Evolutionary conservation across 1,140 invertebrate genomes (phyloP).

Genomic region (Pomacea maculata): DNA sequence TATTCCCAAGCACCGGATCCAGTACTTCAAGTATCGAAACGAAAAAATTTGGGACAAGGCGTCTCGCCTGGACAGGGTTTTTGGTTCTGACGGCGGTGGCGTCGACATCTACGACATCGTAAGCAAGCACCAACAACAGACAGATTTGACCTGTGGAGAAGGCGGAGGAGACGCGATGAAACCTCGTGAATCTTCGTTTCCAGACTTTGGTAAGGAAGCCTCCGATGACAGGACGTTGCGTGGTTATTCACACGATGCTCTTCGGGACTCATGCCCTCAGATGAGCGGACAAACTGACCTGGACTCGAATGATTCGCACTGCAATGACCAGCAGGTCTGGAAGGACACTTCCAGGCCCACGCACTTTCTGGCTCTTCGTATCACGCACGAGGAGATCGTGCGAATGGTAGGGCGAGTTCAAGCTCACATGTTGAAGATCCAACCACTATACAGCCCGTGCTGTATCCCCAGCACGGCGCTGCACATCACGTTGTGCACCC

Average conservation of each 20-base stretch:
- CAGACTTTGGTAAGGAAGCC: slow-evolving; percentile 6
- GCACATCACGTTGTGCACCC: slow-evolving; percentile 58
- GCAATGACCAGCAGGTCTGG: slow-evolving; percentile 34
- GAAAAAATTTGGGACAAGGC: slow-evolving; percentile 69
- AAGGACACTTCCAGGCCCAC: slow-evolving; percentile 59
- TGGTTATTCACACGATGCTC: slow-evolving; percentile 9
- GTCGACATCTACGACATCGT: slow-evolving; percentile 58
- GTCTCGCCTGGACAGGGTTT: slow-evolving; percentile 65
- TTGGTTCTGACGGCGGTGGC: slow-evolving; percentile 61
- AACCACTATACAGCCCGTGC: slow-evolving; percentile 43
- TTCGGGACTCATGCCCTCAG: neutral
- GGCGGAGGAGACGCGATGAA: no score
- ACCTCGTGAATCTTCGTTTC: neutral
- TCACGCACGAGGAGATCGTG: slow-evolving; percentile 49
- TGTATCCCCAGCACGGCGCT: slow-evolving; percentile 43
- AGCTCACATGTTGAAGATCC: slow-evolving; percentile 41
- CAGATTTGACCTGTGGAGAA: neutral
- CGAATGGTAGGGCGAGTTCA: slow-evolving; percentile 42
- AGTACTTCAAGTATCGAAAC: slow-evolving; percentile 69
- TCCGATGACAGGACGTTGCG: slow-evolving; percentile 2
- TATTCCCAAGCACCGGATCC: slow-evolving; percentile 69
- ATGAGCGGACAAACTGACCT: neutral
- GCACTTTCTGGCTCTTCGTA: slow-evolving; percentile 63
- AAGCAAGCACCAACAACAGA: slow-evolving; percentile 2
- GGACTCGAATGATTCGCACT: slow-evolving; percentile 27